These are phyloP conservation scores for Gambusia holbrooki DNA, from an alignment of 2,113 vertebrate species.

Conservation along the genomic window DNA sequence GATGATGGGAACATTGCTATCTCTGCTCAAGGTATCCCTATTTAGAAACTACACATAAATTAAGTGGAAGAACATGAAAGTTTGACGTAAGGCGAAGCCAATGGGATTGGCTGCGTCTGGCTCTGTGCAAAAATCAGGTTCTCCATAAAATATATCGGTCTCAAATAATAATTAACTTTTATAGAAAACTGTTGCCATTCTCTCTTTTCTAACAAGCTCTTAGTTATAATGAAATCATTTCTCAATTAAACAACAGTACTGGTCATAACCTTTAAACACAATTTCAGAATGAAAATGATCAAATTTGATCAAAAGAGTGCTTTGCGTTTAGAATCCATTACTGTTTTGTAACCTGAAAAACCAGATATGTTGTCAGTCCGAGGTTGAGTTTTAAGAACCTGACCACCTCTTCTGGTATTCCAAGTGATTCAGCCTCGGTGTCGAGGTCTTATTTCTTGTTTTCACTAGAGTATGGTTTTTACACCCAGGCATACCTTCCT, in stretches of 20 bases:
- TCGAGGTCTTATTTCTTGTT: constrained; percentile 15
- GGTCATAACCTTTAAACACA: background rate
- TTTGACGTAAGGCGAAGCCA: constrained; percentile 62
- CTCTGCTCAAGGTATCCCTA: constrained; percentile 60
- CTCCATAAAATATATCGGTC: background rate
- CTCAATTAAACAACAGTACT: background rate
- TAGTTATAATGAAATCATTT: background rate
- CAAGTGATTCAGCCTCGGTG: constrained; percentile 15
- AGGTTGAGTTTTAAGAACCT: constrained; percentile 6
- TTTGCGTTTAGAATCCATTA: too few species aligned
- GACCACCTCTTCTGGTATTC: constrained; percentile 13
- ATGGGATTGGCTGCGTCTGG: constrained; percentile 37
- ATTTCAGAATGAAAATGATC: background rate
- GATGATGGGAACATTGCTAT: constrained; percentile 57
- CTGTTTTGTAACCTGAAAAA: constrained; percentile 16
- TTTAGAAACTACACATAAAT: constrained; percentile 63
- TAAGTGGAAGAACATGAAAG: constrained; percentile 47
- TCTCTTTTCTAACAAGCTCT: too few species aligned
- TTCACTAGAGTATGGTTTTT: constrained; percentile 17
- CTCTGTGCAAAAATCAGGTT: constrained; percentile 7
- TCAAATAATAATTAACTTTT: background rate
- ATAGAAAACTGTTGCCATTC: background rate
- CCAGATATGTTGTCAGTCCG: constrained; percentile 26
- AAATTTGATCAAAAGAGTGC: too few species aligned
- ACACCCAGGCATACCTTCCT: constrained; percentile 2